phyloP scores from a whole-genome alignment of 2,113 vertebrate species.

The Erinaceus europaeus region DNA sequence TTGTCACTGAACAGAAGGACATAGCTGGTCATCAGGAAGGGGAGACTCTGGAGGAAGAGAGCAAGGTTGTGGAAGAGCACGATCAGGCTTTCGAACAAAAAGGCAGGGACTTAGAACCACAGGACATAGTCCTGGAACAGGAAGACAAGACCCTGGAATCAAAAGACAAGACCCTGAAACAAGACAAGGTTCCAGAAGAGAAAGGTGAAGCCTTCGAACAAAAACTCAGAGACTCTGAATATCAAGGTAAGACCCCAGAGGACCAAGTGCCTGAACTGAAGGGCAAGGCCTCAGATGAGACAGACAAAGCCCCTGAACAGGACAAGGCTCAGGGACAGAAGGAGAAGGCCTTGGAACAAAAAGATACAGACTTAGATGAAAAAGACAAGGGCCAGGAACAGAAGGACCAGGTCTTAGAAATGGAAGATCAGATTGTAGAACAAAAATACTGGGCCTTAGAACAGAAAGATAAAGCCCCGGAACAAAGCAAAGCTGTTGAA shows the following conservation, averaged over 20 bases:
- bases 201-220: background rate
- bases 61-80: background rate
- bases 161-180: background rate
- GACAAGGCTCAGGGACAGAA: too few relatives aligned
- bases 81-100: constrained; percentile 39
- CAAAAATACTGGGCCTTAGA: too few relatives aligned
- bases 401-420: constrained; percentile 27
- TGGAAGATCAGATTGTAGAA: background rate
- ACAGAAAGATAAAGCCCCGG: too few relatives aligned
- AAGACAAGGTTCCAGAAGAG: background rate
- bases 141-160: background rate
- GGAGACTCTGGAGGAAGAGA: constrained; percentile 1
- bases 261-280: constrained; percentile 55
- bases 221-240: background rate
- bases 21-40: background rate
- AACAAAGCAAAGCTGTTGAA: too few relatives aligned
- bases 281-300: background rate
- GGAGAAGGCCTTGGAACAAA: constrained; percentile 4
- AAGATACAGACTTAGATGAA: constrained; percentile 25
- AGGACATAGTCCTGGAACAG: constrained; percentile 16
- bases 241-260: background rate
- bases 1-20: background rate
- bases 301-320: background rate
- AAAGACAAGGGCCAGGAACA: constrained; percentile 41
- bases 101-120: background rate